Evolutionary conservation across 2,797 vertebrate genomes (phyloP).

Genomic region (Trichosurus vulpecula): DNA sequence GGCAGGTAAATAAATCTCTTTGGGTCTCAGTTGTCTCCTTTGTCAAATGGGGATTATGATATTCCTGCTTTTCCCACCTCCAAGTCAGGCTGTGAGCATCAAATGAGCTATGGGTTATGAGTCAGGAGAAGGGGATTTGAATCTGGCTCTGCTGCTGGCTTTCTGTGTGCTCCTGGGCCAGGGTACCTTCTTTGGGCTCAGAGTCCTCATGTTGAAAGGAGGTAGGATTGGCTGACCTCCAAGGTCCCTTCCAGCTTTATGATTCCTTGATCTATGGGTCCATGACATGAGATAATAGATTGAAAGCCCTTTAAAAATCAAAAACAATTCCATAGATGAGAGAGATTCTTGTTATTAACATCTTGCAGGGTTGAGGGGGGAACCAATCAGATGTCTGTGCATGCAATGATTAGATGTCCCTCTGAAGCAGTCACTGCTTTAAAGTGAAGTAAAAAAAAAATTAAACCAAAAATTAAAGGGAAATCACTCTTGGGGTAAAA

Average conservation of each 20-base stretch:
- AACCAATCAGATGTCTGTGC: conserved; percentile 71
- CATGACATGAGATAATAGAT: conserved; percentile 79
- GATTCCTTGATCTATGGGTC: conserved; percentile 71
- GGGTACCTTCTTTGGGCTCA: not conserved
- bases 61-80: not conserved
- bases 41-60: not conserved
- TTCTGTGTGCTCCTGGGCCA: not conserved
- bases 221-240: not conserved
- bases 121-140: not conserved
- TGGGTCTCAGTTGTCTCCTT: not conserved
- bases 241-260: conserved; percentile 49
- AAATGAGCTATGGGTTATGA: not conserved
- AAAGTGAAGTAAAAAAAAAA: conserved; percentile 61
- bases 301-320: conserved; percentile 75
- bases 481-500: conserved; percentile 57
- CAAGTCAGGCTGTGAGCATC: not conserved
- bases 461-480: conserved; percentile 72
- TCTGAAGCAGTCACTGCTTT: conserved; percentile 60
- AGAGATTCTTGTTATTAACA: conserved; percentile 70
- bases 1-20: not conserved
- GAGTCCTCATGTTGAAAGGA: not conserved
- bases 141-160: not conserved
- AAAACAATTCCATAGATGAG: conserved; percentile 70
- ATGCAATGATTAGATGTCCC: conserved; percentile 31
- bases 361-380: conserved; percentile 56